These are phyloP conservation scores for Halictus ligatus DNA, from an alignment of 2,888 invertebrate genomes.

Conservation along the genomic window DNA sequence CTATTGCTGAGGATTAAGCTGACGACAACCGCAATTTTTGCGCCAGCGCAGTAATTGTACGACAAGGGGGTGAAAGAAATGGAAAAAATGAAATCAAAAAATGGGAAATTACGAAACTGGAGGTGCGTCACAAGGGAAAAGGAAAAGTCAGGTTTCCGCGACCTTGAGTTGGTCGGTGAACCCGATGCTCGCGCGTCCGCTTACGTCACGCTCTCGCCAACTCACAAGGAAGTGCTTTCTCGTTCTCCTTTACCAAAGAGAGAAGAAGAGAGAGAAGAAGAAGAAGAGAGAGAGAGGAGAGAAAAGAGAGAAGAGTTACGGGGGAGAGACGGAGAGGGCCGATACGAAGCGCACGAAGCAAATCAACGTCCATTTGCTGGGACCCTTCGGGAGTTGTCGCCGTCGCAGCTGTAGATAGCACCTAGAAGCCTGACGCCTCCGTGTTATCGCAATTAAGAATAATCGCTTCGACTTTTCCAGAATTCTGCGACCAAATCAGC, in stretches of 20 bases:
- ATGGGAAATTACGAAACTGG: not conserved
- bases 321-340: slow-evolving; percentile 28
- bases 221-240: slow-evolving; percentile 60
- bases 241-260: slow-evolving; percentile 33
- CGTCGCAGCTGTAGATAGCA: slow-evolving; percentile 16
- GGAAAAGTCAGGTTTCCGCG: slow-evolving; percentile 49
- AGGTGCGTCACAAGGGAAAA: slow-evolving; percentile 14
- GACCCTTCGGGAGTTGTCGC: slow-evolving; percentile 7
- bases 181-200: slow-evolving; percentile 51
- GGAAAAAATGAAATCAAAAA: not conserved
- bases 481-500: not conserved
- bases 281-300: not conserved
- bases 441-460: slow-evolving; percentile 40
- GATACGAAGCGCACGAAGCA: slow-evolving; percentile 28
- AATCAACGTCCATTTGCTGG: slow-evolving; percentile 30
- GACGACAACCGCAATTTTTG: too few relatives aligned
- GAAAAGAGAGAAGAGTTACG: not conserved
- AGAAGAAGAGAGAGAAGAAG: not conserved
- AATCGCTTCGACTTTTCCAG: slow-evolving; percentile 5
- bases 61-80: not conserved
- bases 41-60: not conserved
- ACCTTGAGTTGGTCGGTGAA: slow-evolving; percentile 61
- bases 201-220: slow-evolving; percentile 55
- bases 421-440: not conserved
- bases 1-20: too few relatives aligned